Percentiles rank a stretch among this genome's conserved stretches.
phyloP scores from a whole-genome alignment of 1,140 invertebrate species.

The Eupeodes corollae region DNA sequence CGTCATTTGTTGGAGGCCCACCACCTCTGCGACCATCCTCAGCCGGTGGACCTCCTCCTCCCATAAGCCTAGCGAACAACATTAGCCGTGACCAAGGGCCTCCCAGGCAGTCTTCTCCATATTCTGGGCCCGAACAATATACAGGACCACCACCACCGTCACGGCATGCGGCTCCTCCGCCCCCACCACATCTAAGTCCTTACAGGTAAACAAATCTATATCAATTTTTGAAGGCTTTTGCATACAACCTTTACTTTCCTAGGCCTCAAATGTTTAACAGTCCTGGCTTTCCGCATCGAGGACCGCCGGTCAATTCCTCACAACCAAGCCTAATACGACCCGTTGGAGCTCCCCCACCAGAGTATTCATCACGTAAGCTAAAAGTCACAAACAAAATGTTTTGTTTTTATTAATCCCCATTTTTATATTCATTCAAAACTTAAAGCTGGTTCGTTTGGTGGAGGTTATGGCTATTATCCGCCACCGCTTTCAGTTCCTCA shows the following conservation, averaged over 20 bases:
- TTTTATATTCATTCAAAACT: too few species aligned
- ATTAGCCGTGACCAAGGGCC: not conserved
- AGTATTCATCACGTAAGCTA: conserved; percentile 26
- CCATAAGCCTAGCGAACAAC: not conserved
- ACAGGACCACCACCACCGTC: conserved; percentile 25
- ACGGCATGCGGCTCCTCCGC: conserved; percentile 16
- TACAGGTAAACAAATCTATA: conserved; percentile 17
- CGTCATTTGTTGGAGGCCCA: conserved; percentile 22
- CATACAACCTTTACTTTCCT: not conserved
- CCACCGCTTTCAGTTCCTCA: conserved; percentile 18
- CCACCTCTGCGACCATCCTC: conserved; percentile 15
- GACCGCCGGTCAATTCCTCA: conserved; percentile 15
- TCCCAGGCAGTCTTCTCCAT: not conserved
- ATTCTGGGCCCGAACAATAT: conserved; percentile 10
- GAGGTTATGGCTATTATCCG: conserved; percentile 27
- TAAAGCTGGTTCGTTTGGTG: too few species aligned
- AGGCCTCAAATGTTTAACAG: conserved; percentile 30
- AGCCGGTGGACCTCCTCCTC: not conserved
- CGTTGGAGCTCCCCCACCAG: conserved; percentile 10
- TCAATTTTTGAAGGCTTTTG: not conserved
- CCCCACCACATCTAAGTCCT: conserved; percentile 21
- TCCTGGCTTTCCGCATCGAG: conserved; percentile 25
- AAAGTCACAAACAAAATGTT: too few species aligned
- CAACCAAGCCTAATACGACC: conserved; percentile 3
- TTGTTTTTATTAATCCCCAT: not conserved